phyloP scores from a whole-genome alignment of 2,888 invertebrate genomes.

The Rambutsinella grinnellia region DNA sequence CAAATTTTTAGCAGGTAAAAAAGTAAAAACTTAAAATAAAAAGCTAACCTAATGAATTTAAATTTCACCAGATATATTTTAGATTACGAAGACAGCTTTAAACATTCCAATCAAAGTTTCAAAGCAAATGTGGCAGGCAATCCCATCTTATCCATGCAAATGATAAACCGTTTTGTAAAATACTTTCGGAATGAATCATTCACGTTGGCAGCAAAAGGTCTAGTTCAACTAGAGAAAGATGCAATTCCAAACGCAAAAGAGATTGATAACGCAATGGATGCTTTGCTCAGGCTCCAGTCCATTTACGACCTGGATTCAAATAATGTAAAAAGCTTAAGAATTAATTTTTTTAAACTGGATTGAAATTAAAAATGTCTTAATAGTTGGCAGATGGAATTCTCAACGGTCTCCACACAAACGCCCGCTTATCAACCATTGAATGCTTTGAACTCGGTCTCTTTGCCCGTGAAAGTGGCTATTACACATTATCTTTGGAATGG shows the following conservation, averaged over 20 bases:
- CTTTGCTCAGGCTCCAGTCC: slow-evolving; percentile 59
- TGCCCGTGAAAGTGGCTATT: slow-evolving; percentile 57
- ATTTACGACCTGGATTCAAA: slow-evolving; percentile 59
- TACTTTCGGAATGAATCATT: slow-evolving; percentile 5
- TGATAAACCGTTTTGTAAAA: slow-evolving; percentile 42
- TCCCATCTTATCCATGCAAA: slow-evolving; percentile 36
- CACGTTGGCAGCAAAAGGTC: not conserved
- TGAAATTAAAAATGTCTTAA: not conserved
- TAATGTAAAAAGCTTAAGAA: slow-evolving; percentile 12
- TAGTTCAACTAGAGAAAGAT: slow-evolving; percentile 16
- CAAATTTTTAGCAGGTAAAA: not conserved
- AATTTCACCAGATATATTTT: slow-evolving; percentile 4
- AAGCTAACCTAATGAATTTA: not conserved
- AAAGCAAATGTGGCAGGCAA: not conserved
- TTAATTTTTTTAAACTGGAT: not conserved
- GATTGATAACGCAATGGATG: slow-evolving; percentile 57
- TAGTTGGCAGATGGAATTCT: slow-evolving; percentile 20
- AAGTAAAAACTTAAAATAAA: not conserved
- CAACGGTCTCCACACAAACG: slow-evolving; percentile 37
- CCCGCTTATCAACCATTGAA: slow-evolving; percentile 53
- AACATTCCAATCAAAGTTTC: not conserved
- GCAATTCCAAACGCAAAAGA: slow-evolving; percentile 46
- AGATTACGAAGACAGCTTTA: slow-evolving; percentile 21
- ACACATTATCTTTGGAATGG: slow-evolving; percentile 63
- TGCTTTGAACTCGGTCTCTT: slow-evolving; percentile 60